Percentiles rank a stretch among this genome's conserved stretches.
These are phyloP conservation scores for Macrochelys suwanniensis DNA, from an alignment of 2,797 vertebrate genomes.

Conservation along the genomic window DNA sequence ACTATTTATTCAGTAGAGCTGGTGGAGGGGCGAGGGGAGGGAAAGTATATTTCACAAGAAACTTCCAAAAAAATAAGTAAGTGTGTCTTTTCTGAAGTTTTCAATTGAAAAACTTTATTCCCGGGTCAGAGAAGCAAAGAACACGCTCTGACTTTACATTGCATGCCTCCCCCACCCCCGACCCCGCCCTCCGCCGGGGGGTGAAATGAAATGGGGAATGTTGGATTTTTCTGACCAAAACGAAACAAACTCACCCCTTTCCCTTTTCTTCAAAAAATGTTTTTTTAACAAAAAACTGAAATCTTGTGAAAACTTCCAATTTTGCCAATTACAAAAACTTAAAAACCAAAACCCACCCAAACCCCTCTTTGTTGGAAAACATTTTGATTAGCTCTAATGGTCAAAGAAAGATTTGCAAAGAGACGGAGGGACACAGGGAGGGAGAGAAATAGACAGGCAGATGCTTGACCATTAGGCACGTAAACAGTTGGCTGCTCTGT, in stretches of 20 bases:
- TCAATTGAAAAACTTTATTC: background rate
- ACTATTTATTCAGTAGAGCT: too few relatives aligned
- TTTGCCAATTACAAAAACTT: background rate
- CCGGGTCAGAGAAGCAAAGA: background rate
- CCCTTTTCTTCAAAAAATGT: background rate
- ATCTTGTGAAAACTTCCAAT: background rate
- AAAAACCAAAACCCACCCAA: background rate
- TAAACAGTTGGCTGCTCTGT: background rate
- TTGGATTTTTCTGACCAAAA: background rate
- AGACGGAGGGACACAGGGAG: background rate
- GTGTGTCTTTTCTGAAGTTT: background rate
- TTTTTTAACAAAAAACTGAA: background rate
- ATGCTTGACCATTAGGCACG: background rate
- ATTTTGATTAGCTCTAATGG: background rate
- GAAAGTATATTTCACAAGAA: too few relatives aligned
- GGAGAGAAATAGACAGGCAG: background rate
- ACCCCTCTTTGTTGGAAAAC: background rate
- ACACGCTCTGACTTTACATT: background rate
- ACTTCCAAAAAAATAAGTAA: too few relatives aligned
- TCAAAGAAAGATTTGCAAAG: background rate
- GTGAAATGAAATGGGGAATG: background rate
- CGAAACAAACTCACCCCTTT: background rate
- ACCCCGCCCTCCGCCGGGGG: too few relatives aligned
- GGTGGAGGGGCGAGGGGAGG: too few relatives aligned
- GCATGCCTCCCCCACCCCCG: too few relatives aligned